Percentiles rank a stretch among this genome's conserved stretches.
phyloP scores from a whole-genome alignment of 1,140 invertebrate species.

The Doryteuthis pealeii region DNA sequence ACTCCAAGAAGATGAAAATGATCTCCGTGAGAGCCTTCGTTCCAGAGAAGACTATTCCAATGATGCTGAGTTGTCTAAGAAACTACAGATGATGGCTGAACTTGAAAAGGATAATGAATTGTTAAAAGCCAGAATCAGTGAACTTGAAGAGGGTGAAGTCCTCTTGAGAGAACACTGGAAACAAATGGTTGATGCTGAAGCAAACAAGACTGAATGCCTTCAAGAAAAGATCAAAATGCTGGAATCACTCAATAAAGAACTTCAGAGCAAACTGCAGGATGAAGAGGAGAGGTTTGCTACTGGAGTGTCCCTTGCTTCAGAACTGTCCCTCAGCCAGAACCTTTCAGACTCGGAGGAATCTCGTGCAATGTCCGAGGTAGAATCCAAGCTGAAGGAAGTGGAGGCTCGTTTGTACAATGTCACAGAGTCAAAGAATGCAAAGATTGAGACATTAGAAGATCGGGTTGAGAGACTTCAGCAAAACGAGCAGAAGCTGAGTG shows the following conservation, averaged over 20 bases:
- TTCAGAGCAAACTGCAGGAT: conserved; percentile 43
- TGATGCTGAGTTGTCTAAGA: conserved; percentile 30
- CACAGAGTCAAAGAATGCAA: conserved; percentile 41
- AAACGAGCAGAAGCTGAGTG: conserved; percentile 49
- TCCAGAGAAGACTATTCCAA: conserved; percentile 29
- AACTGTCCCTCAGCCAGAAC: conserved; percentile 42
- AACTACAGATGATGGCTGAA: conserved; percentile 33
- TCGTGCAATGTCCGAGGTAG: not conserved
- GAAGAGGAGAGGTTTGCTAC: conserved; percentile 34
- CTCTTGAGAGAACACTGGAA: conserved; percentile 50
- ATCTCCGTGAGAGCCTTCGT: conserved; percentile 20
- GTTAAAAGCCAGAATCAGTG: conserved; percentile 35
- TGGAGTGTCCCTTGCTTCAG: conserved; percentile 21
- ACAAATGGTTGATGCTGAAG: conserved; percentile 47
- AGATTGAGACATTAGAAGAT: conserved; percentile 46
- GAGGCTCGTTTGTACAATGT: conserved; percentile 39
- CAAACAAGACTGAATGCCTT: conserved; percentile 39
- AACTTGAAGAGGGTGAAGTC: conserved; percentile 51
- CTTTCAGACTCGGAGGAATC: conserved; percentile 29
- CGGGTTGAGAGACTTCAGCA: conserved; percentile 37
- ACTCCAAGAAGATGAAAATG: conserved; percentile 26
- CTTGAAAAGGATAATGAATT: conserved; percentile 41
- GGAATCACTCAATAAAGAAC: conserved; percentile 40
- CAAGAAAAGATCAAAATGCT: conserved; percentile 50
- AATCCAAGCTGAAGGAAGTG: conserved; percentile 26